Conservation (phyloP, 2,113 vertebrate genomes). For the Perccottus glenii region DNA sequence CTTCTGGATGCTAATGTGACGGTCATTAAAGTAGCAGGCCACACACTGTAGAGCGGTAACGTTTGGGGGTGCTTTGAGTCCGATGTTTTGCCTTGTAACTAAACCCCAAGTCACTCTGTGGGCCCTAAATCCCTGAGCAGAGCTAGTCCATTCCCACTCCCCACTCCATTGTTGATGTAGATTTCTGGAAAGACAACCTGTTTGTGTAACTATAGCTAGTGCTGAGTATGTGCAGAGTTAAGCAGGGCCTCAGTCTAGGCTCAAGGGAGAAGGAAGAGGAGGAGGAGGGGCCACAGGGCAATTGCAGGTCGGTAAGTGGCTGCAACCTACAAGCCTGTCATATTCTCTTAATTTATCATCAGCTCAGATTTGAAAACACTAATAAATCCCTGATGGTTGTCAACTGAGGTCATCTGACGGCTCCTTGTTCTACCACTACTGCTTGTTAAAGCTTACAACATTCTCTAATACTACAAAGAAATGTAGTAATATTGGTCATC, state of each 20-base stretch:
- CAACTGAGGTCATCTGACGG: no score
- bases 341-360: constrained; percentile 52
- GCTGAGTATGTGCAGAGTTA: constrained; percentile 60
- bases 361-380: constrained; percentile 4
- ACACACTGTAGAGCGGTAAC: constrained; percentile 47
- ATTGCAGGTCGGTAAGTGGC: constrained; percentile 29
- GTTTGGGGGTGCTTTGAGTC: constrained; percentile 47
- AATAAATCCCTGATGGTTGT: no score
- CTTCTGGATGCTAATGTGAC: constrained; percentile 62
- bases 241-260: constrained; percentile 39
- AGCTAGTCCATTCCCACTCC: constrained; percentile 54
- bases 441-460: no score
- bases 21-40: constrained; percentile 50
- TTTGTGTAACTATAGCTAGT: constrained; percentile 69
- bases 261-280: constrained; percentile 15
- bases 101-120: constrained; percentile 58
- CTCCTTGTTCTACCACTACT: no score
- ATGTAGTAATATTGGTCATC: no score
- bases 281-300: not conserved
- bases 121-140: constrained; percentile 65
- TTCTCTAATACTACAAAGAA: no score
- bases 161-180: constrained; percentile 63
- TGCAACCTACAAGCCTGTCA: constrained; percentile 22
- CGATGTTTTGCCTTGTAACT: constrained; percentile 76
- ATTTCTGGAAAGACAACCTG: constrained; percentile 69